Evolutionary conservation across 2,113 vertebrate species (phyloP), one percentile per base, ranked within the genome.

Genomic region (Poeciliopsis retropinna): DNA sequence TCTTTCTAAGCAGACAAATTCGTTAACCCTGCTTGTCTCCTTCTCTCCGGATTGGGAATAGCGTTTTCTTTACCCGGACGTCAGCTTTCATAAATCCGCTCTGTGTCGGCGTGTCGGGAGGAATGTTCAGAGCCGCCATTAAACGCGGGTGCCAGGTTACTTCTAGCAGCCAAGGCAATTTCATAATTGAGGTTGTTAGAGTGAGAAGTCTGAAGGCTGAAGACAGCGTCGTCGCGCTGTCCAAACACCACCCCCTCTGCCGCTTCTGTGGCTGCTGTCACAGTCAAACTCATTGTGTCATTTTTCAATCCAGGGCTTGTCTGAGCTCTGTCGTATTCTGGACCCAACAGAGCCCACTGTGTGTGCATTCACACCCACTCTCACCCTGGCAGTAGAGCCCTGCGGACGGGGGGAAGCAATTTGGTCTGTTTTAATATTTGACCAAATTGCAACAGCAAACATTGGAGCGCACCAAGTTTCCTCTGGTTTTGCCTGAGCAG

Each of bases 171-270:
- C 87, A 77, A 74, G 76, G 90, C 90, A 92, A 94, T 95, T 93
- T 90, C 85, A 87, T 94, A 93, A 95, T 94, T 94, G 87, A 79
- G 79, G 87, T 87, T 89, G 90, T 94, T 94, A 92, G 87, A 83
- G 81, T 65, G 84, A 87, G 83, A 84, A 85, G 76, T 64, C 83
- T 80, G 87, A 90, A 88, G 87, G 81, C 82, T 69, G 79, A 89
- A 90, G 90, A 90, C 85, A 81, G 86, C 72, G 65, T 68, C 47
- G 74, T 82, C 85, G 57, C 60, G 73, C 82, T 92, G 89, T 82
- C 78, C 87, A 89, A 92, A 91, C 90, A 91, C 87, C 82, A 84
- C 87, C 87, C 82, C 87, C 79, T 28, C 64, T 7, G 22, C 51
- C 29, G 61, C 41, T 66, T 79, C 78, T 44, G 73, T 30, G 79